These are phyloP conservation scores for Bicyclus anynana DNA, from an alignment of 1,140 invertebrate species.

Conservation along the genomic window DNA sequence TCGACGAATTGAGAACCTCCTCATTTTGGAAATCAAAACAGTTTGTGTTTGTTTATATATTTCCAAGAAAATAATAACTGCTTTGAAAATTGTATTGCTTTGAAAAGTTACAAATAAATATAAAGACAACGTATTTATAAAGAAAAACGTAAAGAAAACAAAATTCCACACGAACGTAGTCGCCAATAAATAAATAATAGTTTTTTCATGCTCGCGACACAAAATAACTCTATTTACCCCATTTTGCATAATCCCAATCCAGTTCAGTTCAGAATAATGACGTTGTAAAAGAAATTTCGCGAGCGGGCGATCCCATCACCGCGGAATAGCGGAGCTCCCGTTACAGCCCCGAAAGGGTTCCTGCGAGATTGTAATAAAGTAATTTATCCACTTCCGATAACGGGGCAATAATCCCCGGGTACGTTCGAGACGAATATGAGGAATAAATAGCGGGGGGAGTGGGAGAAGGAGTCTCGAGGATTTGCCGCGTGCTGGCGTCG, in stretches of 20 bases:
- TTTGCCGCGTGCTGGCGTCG: constrained; percentile 30
- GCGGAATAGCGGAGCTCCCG: constrained; percentile 45
- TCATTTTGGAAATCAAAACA: no score
- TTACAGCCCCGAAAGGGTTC: constrained; percentile 50
- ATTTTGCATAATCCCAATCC: constrained; percentile 44
- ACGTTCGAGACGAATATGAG: constrained; percentile 26
- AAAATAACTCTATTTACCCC: constrained; percentile 30
- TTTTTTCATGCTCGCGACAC: neutral
- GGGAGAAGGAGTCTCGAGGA: constrained; percentile 4
- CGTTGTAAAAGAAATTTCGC: constrained; percentile 50
- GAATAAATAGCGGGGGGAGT: constrained; percentile 23
- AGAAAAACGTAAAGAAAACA: no score
- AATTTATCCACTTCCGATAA: constrained; percentile 71
- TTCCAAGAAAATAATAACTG: no score
- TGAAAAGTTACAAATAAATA: no score
- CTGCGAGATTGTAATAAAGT: constrained; percentile 61
- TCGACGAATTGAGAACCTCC: no score
- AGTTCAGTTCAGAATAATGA: constrained; percentile 35
- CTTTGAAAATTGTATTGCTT: no score
- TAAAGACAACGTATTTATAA: no score
- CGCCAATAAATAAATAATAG: neutral
- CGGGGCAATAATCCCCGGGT: constrained; percentile 36
- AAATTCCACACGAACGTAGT: neutral
- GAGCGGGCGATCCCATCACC: constrained; percentile 47
- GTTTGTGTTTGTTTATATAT: no score